These are phyloP conservation scores for Ianthella basta DNA, from an alignment of 37 sponge, comb jelly and placozoan species.

Conservation along the genomic window DNA sequence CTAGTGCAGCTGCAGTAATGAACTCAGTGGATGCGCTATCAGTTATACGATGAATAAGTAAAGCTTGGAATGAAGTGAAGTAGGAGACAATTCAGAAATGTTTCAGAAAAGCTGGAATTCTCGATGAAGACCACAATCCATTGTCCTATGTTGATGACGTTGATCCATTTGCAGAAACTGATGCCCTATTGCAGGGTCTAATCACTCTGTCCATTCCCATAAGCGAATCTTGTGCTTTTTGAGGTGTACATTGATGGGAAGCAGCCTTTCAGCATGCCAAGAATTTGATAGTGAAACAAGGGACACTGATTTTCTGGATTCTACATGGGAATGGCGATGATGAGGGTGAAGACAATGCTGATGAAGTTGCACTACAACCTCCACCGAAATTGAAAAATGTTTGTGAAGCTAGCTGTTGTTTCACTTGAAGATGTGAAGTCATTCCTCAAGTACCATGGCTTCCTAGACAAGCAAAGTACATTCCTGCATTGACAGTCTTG, in stretches of 20 bases:
- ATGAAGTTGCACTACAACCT: conserved; percentile 21
- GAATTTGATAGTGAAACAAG: conserved; percentile 14
- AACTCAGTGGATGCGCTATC: conserved; percentile 29
- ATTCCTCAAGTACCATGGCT: conserved; percentile 9
- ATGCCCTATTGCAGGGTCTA: conserved; percentile 24
- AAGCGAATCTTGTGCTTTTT: conserved; percentile 7
- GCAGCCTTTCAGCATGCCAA: conserved; percentile 13
- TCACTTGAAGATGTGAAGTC: conserved; percentile 18
- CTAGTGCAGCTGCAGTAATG: conserved; percentile 18
- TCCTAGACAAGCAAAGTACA: conserved; percentile 1
- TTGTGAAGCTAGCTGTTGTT: background rate
- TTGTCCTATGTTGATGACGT: background rate
- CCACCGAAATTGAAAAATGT: conserved; percentile 25
- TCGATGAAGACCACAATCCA: conserved; percentile 37
- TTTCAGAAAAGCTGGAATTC: conserved; percentile 65
- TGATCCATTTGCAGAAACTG: background rate
- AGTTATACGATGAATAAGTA: conserved; percentile 57
- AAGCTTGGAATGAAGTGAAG: conserved; percentile 57
- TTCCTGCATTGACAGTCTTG: conserved; percentile 22
- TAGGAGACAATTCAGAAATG: conserved; percentile 61
- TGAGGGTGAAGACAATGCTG: background rate
- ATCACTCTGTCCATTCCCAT: background rate
- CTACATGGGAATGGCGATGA: background rate
- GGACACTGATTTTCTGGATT: conserved; percentile 23
- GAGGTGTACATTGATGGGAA: no score